Percentiles rank a stretch among this genome's conserved stretches.
phyloP scores from a whole-genome alignment of 2,888 invertebrate genomes.

The Cyclophora albipunctata region DNA sequence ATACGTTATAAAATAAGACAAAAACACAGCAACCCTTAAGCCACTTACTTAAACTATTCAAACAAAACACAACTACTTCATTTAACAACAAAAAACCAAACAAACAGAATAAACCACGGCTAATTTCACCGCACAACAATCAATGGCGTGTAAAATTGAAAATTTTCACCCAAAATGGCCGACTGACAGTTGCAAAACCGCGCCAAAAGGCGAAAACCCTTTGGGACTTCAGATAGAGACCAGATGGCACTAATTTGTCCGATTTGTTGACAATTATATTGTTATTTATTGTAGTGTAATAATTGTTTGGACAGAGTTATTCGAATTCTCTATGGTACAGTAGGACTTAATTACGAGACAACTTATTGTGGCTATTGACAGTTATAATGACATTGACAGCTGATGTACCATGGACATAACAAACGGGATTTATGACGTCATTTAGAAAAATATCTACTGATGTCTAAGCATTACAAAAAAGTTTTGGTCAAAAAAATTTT shows the following conservation, averaged over 20 bases:
- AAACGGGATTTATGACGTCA: too few species aligned
- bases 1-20: too few species aligned
- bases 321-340: conserved; percentile 5
- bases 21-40: too few species aligned
- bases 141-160: conserved; percentile 70
- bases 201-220: conserved; percentile 53
- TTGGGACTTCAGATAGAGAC: conserved; percentile 57
- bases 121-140: conserved; percentile 59
- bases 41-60: too few species aligned
- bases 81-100: conserved; percentile 23
- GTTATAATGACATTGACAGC: too few species aligned
- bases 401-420: too few species aligned
- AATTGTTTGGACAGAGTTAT: conserved; percentile 52
- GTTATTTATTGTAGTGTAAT: conserved; percentile 59
- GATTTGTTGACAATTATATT: conserved; percentile 61
- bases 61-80: background rate
- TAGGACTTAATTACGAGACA: too few species aligned
- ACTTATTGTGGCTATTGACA: too few species aligned
- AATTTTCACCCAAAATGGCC: conserved; percentile 59
- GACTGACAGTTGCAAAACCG: conserved; percentile 55
- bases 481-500: too few species aligned
- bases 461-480: too few species aligned
- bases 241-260: conserved; percentile 66
- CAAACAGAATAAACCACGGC: conserved; percentile 33
- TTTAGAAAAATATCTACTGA: too few species aligned